phyloP scores from a whole-genome alignment of 2,113 vertebrate species.

The Cyphomyrus discorhynchus region DNA sequence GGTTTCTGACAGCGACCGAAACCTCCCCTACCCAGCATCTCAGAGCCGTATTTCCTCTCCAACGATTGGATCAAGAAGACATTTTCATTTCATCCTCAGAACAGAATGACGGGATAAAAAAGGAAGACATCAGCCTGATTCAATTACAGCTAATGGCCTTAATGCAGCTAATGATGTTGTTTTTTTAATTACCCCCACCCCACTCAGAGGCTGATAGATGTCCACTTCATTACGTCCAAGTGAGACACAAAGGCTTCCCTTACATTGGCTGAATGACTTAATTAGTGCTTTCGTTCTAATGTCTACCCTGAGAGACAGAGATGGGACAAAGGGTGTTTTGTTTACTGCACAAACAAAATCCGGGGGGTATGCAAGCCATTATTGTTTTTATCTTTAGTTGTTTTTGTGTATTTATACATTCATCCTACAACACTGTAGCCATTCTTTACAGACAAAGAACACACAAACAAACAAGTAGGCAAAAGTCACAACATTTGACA shows the following conservation, averaged over 20 bases:
- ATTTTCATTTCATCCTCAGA: slow-evolving; percentile 36
- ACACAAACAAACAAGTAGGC: neutral
- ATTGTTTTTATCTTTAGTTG: neutral
- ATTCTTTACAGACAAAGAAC: neutral
- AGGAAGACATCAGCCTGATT: slow-evolving; percentile 86
- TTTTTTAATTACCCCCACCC: slow-evolving; percentile 71
- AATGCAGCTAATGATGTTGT: slow-evolving; percentile 80
- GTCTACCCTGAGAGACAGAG: slow-evolving; percentile 21
- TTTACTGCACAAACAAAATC: neutral
- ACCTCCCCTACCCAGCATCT: slow-evolving; percentile 42
- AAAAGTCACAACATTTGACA: neutral
- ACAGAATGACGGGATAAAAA: slow-evolving; percentile 62
- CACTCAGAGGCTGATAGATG: slow-evolving; percentile 80
- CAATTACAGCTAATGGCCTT: slow-evolving; percentile 90
- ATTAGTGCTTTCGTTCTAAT: slow-evolving; percentile 28
- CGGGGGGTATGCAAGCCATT: neutral
- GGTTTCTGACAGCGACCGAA: slow-evolving; percentile 41
- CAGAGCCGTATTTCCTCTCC: neutral
- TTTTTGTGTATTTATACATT: neutral
- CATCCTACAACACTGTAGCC: neutral
- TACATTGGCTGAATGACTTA: slow-evolving; percentile 60
- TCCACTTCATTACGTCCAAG: slow-evolving; percentile 81
- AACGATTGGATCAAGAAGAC: neutral
- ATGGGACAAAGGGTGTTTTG: neutral
- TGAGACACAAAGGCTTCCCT: slow-evolving; percentile 61